These are phyloP conservation scores for Nasua narica DNA, from an alignment of 2,797 vertebrate species.

Conservation along the genomic window DNA sequence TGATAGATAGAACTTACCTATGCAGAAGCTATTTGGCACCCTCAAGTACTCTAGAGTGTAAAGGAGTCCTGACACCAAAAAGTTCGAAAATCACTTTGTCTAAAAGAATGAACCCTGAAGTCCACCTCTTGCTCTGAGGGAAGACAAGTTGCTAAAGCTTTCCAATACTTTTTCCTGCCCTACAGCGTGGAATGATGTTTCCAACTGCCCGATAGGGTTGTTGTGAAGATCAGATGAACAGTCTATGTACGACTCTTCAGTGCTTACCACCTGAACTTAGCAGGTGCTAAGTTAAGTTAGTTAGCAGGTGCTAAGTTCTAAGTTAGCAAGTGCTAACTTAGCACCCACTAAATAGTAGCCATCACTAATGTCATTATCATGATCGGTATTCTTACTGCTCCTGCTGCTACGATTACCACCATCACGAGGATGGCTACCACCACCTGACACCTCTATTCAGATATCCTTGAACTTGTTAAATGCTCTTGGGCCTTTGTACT, in stretches of 20 bases:
- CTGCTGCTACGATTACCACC: background rate
- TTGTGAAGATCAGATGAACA: background rate
- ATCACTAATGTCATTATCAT: background rate
- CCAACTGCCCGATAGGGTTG: background rate
- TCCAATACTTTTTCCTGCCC: background rate
- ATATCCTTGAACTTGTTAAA: slow-evolving; percentile 11
- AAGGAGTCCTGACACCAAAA: slow-evolving; percentile 8
- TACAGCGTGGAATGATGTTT: background rate
- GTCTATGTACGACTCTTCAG: background rate
- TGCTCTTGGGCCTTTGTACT: background rate
- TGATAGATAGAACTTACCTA: background rate
- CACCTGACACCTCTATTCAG: background rate
- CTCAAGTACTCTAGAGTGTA: background rate
- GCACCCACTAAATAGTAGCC: background rate
- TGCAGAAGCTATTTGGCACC: background rate
- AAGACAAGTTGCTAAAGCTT: background rate
- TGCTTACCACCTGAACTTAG: no score
- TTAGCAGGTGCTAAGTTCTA: no score
- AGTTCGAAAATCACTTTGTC: background rate
- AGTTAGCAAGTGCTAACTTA: no score
- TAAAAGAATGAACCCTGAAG: background rate
- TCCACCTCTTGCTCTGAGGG: background rate
- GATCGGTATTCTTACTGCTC: background rate
- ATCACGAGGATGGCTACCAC: background rate
- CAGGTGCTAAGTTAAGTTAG: no score